A percentile compares a stretch with the other conserved stretches of the same genome.
Evolutionary conservation across 1,140 invertebrate genomes (phyloP).

Genomic region (Pteromalus puparum): DNA sequence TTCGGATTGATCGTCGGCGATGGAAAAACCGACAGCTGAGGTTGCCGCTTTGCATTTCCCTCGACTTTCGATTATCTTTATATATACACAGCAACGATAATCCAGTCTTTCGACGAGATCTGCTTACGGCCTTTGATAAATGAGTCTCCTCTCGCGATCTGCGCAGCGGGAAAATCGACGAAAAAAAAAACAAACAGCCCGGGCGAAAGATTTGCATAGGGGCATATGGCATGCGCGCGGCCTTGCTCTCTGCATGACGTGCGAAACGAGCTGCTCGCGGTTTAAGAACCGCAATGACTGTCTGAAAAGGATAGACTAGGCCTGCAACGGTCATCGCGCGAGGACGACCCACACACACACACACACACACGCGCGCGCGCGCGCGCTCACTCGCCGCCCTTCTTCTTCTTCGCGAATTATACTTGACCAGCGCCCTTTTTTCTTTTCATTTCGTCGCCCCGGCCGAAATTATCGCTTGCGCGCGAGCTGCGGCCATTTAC

Average conservation of each 20-base stretch:
- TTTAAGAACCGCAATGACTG: conserved; percentile 62
- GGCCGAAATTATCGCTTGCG: background rate
- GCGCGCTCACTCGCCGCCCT: conserved; percentile 9
- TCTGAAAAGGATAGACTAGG: conserved; percentile 32
- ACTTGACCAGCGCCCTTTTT: background rate
- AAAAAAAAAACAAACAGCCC: background rate
- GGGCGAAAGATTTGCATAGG: conserved; percentile 60
- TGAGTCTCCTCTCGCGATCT: background rate
- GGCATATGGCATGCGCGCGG: conserved; percentile 60
- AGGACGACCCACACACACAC: background rate
- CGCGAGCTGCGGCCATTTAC: conserved; percentile 28
- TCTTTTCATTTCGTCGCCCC: conserved; percentile 17
- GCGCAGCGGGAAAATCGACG: background rate
- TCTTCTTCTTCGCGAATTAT: conserved; percentile 25
- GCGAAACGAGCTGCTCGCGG: conserved; percentile 56
- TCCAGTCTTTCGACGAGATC: background rate
- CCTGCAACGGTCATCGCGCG: conserved; percentile 35
- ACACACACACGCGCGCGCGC: conserved; percentile 31
- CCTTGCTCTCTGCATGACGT: conserved; percentile 59
- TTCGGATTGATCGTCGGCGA: conserved; percentile 14
- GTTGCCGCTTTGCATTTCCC: background rate
- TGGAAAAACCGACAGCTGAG: conserved; percentile 16
- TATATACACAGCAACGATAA: background rate
- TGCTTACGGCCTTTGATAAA: background rate
- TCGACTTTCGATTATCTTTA: background rate